These are phyloP conservation scores for Cryptoblepharus egeriae DNA, from an alignment of 2,797 vertebrate species.

Conservation along the genomic window DNA sequence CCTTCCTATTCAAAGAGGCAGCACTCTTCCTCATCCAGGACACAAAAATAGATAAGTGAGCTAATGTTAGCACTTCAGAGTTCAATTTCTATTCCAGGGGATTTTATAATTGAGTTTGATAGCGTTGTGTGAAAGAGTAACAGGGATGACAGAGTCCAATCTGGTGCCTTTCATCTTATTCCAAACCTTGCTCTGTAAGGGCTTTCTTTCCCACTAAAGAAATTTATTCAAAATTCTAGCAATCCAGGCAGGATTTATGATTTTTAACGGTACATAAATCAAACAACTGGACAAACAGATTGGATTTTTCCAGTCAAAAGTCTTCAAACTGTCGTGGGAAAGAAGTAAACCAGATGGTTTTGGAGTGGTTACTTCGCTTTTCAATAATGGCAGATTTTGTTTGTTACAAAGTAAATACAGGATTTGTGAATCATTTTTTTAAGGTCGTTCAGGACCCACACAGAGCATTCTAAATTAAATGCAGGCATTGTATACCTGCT, in stretches of 20 bases:
- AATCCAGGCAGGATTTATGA: background rate
- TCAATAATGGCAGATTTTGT: background rate
- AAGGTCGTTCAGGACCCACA: background rate
- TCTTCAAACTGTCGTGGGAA: background rate
- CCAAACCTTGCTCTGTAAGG: background rate
- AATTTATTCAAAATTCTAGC: background rate
- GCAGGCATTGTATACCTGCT: background rate
- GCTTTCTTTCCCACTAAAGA: background rate
- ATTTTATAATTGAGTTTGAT: conserved; percentile 36
- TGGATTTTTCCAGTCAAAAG: background rate
- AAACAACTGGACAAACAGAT: background rate
- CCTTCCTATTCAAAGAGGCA: background rate
- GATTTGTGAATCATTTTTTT: background rate
- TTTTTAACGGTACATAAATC: conserved; percentile 1
- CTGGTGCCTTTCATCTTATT: conserved; percentile 13
- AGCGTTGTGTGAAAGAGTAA: conserved; percentile 11
- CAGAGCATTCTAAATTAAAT: background rate
- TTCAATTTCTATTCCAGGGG: conserved; percentile 9
- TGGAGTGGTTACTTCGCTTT: background rate
- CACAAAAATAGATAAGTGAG: conserved; percentile 7
- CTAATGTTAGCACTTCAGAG: conserved; percentile 20
- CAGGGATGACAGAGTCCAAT: conserved; percentile 7
- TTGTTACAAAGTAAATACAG: background rate
- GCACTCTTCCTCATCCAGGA: background rate
- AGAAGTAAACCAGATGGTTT: background rate